Conservation (phyloP, 53 echinoderm and acorn worm genomes). For the Crossaster papposus region DNA sequence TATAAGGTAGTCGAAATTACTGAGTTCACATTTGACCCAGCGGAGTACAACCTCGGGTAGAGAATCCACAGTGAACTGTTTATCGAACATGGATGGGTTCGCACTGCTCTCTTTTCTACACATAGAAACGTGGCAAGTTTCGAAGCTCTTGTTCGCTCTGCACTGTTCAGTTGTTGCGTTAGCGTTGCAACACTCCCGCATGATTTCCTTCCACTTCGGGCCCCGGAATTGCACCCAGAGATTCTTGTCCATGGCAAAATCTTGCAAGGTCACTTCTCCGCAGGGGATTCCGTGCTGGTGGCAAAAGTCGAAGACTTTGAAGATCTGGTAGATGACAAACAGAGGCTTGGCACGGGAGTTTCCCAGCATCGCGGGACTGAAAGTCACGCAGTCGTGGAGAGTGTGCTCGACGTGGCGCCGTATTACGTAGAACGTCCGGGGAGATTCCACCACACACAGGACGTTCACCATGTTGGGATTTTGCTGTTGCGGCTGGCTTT, state of each 20-base stretch:
- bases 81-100: neutral
- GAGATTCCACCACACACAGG: conserved; percentile 68
- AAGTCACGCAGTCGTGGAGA: conserved; percentile 77
- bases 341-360: conserved; percentile 87
- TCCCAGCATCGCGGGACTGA: conserved; percentile 91
- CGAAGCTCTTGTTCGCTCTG: neutral
- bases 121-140: neutral
- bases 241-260: conserved; percentile 83
- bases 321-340: conserved; percentile 90
- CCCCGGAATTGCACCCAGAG: conserved; percentile 85
- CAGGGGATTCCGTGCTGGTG: conserved; percentile 78
- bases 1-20: conserved; percentile 97
- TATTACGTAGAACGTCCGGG: neutral
- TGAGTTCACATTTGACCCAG: conserved; percentile 86
- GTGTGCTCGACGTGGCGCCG: conserved; percentile 61
- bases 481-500: neutral
- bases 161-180: neutral
- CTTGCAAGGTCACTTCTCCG: conserved; percentile 77
- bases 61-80: conserved; percentile 3
- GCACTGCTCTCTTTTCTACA: neutral
- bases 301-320: conserved; percentile 74
- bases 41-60: conserved; percentile 78
- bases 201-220: conserved; percentile 69
- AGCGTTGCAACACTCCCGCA: neutral
- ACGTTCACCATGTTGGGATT: conserved; percentile 77